Evolutionary conservation across 2,888 invertebrate genomes (phyloP).

Genomic region (Gordius sp.): DNA sequence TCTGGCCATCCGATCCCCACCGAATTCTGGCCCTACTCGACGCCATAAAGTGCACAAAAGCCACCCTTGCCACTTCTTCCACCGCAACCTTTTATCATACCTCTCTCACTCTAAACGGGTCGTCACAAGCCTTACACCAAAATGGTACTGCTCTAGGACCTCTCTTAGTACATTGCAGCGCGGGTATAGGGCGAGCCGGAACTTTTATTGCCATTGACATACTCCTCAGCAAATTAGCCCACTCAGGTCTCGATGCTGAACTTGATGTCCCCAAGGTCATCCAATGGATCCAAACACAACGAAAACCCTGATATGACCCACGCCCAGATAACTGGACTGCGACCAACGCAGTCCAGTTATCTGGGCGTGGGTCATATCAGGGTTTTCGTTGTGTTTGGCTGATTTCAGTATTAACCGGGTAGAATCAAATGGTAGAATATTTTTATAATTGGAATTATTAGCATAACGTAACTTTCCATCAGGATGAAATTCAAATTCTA

Average conservation of each 20-base stretch:
- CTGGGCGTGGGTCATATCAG: too few relatives aligned
- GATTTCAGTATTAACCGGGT: too few relatives aligned
- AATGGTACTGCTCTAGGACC: slow-evolving; percentile 39
- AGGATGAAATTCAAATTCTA: slow-evolving; percentile 93
- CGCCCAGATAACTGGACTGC: too few relatives aligned
- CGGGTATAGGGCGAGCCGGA: slow-evolving; percentile 88
- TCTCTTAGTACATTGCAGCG: slow-evolving; percentile 54
- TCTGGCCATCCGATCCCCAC: too few relatives aligned
- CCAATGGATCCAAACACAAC: slow-evolving; percentile 77
- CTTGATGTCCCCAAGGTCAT: slow-evolving; percentile 92
- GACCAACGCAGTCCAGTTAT: too few relatives aligned
- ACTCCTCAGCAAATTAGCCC: slow-evolving; percentile 50
- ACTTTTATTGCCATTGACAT: slow-evolving; percentile 97
- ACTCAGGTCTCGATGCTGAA: slow-evolving; percentile 78
- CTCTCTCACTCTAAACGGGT: too few relatives aligned
- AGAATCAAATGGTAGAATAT: too few relatives aligned
- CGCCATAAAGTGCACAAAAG: slow-evolving; percentile 45
- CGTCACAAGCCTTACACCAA: too few relatives aligned
- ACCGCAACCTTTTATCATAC: background rate
- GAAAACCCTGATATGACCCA: too few relatives aligned
- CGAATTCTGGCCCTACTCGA: slow-evolving; percentile 69
- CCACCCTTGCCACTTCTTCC: background rate
- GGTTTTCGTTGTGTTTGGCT: too few relatives aligned
- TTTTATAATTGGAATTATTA: slow-evolving; percentile 98
- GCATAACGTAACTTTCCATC: slow-evolving; percentile 68